These are phyloP conservation scores for Oostethus manadensis DNA, from an alignment of 2,113 vertebrate genomes.

Conservation along the genomic window DNA sequence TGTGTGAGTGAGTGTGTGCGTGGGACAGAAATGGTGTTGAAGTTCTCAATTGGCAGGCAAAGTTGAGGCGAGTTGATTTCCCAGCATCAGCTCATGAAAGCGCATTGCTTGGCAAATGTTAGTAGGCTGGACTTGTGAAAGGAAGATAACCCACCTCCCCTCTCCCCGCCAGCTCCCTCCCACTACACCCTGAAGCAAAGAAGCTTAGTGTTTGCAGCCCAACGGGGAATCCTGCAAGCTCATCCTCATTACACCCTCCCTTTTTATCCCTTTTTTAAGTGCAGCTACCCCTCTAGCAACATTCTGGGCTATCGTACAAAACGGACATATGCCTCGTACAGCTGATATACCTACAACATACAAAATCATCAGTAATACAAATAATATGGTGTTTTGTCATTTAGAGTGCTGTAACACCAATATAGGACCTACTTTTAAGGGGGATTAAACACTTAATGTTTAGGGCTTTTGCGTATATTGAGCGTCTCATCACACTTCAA, in stretches of 20 bases:
- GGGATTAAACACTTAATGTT: too few relatives aligned
- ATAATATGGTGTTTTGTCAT: too few relatives aligned
- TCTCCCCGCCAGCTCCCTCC: slow-evolving; percentile 1
- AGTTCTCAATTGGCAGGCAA: slow-evolving; percentile 9
- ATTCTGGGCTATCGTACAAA: background rate
- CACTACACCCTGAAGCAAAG: slow-evolving; percentile 18
- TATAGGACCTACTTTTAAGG: too few relatives aligned
- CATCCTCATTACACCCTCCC: slow-evolving; percentile 10
- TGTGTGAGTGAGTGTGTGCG: slow-evolving; percentile 7
- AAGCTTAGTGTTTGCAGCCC: slow-evolving; percentile 36
- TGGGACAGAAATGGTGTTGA: slow-evolving; percentile 19
- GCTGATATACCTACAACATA: too few relatives aligned
- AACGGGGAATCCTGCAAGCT: slow-evolving; percentile 45
- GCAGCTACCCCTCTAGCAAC: background rate
- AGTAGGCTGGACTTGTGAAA: slow-evolving; percentile 13
- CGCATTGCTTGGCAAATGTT: slow-evolving; percentile 15
- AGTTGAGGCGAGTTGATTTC: slow-evolving; percentile 10
- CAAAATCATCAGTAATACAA: too few relatives aligned
- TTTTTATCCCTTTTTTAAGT: slow-evolving; percentile 13
- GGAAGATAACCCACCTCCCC: slow-evolving; percentile 26
- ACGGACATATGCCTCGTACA: background rate
- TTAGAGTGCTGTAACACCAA: too few relatives aligned
- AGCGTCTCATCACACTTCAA: too few relatives aligned
- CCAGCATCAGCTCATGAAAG: slow-evolving; percentile 35
- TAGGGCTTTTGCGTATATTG: too few relatives aligned